These are phyloP conservation scores for Pseudachorutes palmiensis DNA, from an alignment of 1,140 invertebrate genomes.

Conservation along the genomic window DNA sequence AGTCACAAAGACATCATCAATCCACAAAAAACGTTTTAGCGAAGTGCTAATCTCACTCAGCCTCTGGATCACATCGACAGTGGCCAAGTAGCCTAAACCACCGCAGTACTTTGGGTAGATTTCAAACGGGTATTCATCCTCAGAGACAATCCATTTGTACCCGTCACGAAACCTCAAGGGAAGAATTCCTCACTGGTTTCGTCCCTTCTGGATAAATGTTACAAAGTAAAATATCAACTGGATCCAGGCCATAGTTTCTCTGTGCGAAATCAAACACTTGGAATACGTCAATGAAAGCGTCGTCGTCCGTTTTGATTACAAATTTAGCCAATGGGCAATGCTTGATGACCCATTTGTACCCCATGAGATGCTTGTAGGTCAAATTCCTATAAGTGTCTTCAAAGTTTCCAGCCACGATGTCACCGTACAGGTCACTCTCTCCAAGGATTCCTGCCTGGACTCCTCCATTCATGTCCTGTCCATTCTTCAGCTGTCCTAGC, in stretches of 20 bases:
- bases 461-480: slow-evolving; percentile 8
- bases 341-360: slow-evolving; percentile 45
- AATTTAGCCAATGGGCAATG: slow-evolving; percentile 44
- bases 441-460: slow-evolving; percentile 30
- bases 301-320: slow-evolving; percentile 50
- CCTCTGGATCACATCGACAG: slow-evolving; percentile 53
- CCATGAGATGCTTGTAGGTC: slow-evolving; percentile 48
- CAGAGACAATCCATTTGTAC: slow-evolving; percentile 44
- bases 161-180: slow-evolving; percentile 11
- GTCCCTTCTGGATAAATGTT: slow-evolving; percentile 43
- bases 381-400: slow-evolving; percentile 46
- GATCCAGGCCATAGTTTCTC: slow-evolving; percentile 37
- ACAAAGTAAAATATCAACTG: slow-evolving; percentile 41
- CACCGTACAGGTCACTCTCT: slow-evolving; percentile 38
- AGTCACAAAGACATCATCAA: slow-evolving; percentile 50
- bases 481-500: slow-evolving; percentile 26
- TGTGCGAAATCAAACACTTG: slow-evolving; percentile 42
- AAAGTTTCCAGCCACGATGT: slow-evolving; percentile 46
- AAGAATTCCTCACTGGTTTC: slow-evolving; percentile 39
- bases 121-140: slow-evolving; percentile 40
- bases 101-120: slow-evolving; percentile 45
- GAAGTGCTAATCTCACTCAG: slow-evolving; percentile 40
- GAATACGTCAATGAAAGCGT: slow-evolving; percentile 48
- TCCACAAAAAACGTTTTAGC: slow-evolving; percentile 45
- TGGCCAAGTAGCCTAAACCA: slow-evolving; percentile 56